phyloP scores from a whole-genome alignment of 2,888 invertebrate genomes.

The Andrena camellia region DNA sequence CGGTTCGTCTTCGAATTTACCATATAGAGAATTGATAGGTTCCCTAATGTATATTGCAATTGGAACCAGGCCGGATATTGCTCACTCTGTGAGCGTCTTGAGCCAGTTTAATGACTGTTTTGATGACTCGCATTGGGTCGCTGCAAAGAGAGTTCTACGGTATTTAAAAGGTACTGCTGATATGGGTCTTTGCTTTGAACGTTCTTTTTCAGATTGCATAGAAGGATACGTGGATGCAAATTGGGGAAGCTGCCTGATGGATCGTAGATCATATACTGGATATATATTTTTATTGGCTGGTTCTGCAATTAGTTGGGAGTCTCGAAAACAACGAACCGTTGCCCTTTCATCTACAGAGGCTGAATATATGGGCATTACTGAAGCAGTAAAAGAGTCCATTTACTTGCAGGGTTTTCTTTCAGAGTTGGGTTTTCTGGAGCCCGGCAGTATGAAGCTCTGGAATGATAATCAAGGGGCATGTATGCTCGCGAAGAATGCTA shows the following conservation, averaged over 20 bases:
- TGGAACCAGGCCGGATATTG: neutral
- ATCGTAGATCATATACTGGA: conserved; percentile 1
- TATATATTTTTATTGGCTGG: conserved; percentile 1
- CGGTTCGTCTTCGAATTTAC: neutral
- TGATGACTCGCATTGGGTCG: neutral
- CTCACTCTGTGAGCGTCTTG: neutral
- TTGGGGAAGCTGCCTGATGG: conserved; percentile 1
- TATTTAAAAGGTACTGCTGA: neutral
- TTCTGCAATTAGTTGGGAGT: neutral
- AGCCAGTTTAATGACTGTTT: conserved; percentile 2
- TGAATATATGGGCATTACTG: neutral
- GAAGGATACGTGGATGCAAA: neutral
- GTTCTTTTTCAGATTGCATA: neutral
- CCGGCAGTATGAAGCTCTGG: neutral
- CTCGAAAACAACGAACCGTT: neutral
- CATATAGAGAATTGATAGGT: neutral
- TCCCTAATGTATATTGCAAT: neutral
- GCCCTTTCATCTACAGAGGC: neutral
- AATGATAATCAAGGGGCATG: neutral
- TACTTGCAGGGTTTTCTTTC: neutral
- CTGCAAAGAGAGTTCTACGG: neutral
- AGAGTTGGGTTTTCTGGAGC: neutral
- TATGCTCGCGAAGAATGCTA: neutral
- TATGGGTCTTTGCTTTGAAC: neutral
- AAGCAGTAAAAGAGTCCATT: neutral